Evolutionary conservation across 2,888 invertebrate species (phyloP), one percentile per base, ranked within the genome.

Genomic region (Scaptodrosophila latifasciaeformis): DNA sequence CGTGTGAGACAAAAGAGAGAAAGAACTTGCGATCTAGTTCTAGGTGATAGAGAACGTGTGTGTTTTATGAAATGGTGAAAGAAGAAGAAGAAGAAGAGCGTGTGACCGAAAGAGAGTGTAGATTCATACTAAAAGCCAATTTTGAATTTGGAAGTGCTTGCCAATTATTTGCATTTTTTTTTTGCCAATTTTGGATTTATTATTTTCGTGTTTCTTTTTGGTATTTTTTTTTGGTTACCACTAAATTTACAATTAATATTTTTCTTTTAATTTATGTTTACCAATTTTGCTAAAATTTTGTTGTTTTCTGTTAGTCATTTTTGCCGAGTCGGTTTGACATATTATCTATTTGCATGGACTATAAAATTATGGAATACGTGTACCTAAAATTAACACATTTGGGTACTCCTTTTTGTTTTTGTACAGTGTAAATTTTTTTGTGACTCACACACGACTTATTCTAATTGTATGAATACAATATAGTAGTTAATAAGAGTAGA

Each of bases 281-380:
- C 63, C 62, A 59, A 65, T 66, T 47, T 40, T n/a, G 42, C 21
- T 54, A 50, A 4, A 17, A 12, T 17, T 44, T 55, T 40, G 34
- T 40, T 37, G 27, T 35, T 62, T 31, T 24, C 7, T 24, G 24
- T 24, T 5, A 24, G 3, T 24, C 7, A 18, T 40, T 35, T 54
- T 3, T 58, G n/a, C n/a, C n/a, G n/a, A n/a, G n/a, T n/a, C n/a
- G n/a, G n/a, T 34, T 34, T 34, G 34, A 13, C 12, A 6, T 34
- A 34, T 34, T 34, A 13, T 31, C 12, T 5, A 12, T 34, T 34
- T 17, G 10, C 44, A 49, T 58, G 50, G 55, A 70, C 54, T 70
- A 65, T 68, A 68, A 71, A 68, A 75, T 70, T 71, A 75, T 71
- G 57, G 68, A 75, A 70, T n/a, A n/a, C 70, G 64, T 56, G 52